Percentiles rank a stretch among this genome's conserved stretches.
Conservation (phyloP, 2,797 vertebrate species). For the Ctenosaura bakeri region DNA sequence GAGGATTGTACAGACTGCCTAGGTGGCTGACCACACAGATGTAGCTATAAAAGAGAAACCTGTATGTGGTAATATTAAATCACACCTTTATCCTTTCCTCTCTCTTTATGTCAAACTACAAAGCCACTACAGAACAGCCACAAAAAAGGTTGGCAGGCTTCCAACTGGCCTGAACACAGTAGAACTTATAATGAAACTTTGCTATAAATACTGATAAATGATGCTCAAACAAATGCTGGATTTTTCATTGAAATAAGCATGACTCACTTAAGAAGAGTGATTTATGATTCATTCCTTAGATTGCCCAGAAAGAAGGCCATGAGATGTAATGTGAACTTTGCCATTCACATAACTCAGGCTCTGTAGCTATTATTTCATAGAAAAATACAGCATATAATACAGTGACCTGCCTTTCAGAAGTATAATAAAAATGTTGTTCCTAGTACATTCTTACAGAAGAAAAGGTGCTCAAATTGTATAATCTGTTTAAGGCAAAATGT, state of each 20-base stretch:
- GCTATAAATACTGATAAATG: slow-evolving; percentile 4
- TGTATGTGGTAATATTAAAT: slow-evolving; percentile 5
- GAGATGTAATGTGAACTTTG: neutral
- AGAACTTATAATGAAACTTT: slow-evolving; percentile 6
- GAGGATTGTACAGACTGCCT: neutral
- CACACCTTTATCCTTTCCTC: neutral
- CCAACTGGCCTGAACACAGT: neutral
- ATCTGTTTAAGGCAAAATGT: neutral
- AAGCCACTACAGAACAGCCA: slow-evolving; percentile 15
- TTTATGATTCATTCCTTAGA: neutral
- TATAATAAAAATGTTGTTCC: neutral
- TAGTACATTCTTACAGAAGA: slow-evolving; percentile 11
- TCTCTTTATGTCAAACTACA: slow-evolving; percentile 7
- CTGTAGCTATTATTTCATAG: neutral
- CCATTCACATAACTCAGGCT: neutral
- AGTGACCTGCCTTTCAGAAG: slow-evolving; percentile 4
- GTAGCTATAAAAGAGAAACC: neutral
- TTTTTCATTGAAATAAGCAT: neutral
- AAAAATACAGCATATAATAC: neutral
- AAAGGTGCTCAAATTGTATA: neutral
- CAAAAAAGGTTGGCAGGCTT: neutral
- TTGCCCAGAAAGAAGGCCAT: neutral
- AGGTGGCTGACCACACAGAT: slow-evolving; percentile 1
- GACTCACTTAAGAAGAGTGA: neutral
- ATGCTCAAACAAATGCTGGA: neutral